A percentile compares a stretch with the other conserved stretches of the same genome.
phyloP scores from a whole-genome alignment of 1,140 invertebrate species.

The Antheraea pernyi region DNA sequence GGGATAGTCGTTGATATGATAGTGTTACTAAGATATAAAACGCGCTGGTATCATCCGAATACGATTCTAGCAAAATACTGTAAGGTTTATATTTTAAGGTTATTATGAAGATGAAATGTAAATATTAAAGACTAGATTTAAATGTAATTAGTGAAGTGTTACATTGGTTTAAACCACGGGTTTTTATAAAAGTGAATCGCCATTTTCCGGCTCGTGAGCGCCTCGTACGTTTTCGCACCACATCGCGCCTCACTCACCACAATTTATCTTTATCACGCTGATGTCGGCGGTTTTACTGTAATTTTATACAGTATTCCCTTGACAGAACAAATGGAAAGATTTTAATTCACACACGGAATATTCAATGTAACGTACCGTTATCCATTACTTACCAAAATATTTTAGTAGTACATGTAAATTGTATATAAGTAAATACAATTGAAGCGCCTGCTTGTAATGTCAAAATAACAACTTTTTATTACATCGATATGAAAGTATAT shows the following conservation, averaged over 20 bases:
- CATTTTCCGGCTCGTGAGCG: slow-evolving; percentile 6
- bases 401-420: too few relatives aligned
- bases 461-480: too few relatives aligned
- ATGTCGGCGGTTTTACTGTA: slow-evolving; percentile 10
- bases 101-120: too few relatives aligned
- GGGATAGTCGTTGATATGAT: too few relatives aligned
- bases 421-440: too few relatives aligned
- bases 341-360: slow-evolving; percentile 19
- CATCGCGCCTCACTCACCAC: background rate
- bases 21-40: too few relatives aligned
- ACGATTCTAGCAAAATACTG: too few relatives aligned
- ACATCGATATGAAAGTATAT: too few relatives aligned
- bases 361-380: slow-evolving; percentile 7
- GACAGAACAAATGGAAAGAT: slow-evolving; percentile 1
- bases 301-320: slow-evolving; percentile 18
- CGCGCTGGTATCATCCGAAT: too few relatives aligned
- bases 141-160: background rate
- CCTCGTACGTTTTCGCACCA: background rate
- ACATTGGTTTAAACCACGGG: background rate
- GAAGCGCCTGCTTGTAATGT: too few relatives aligned
- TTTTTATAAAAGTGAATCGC: slow-evolving; percentile 14
- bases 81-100: too few relatives aligned
- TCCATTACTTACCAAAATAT: too few relatives aligned
- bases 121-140: background rate
- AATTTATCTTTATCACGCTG: slow-evolving; percentile 16